These are phyloP conservation scores for Lagopus leucura DNA, from an alignment of 2,113 vertebrate genomes.

Conservation along the genomic window DNA sequence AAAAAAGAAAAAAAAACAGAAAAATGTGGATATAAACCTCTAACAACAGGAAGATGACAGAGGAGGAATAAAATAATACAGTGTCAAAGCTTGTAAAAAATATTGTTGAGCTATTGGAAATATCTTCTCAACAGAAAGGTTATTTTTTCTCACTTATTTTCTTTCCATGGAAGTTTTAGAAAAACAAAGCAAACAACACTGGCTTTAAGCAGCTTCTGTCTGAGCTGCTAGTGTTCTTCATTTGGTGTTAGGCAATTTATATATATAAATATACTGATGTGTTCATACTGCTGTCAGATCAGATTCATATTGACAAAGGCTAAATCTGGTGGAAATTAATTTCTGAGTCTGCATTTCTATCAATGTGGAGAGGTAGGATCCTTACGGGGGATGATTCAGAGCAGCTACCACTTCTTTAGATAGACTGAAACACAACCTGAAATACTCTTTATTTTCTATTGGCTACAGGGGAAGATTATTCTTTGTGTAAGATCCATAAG, in stretches of 20 bases:
- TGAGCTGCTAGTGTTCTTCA: neutral
- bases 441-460: neutral
- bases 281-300: neutral
- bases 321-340: accelerated
- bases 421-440: neutral
- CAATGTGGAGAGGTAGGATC: neutral
- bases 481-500: neutral
- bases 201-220: neutral
- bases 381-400: neutral
- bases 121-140: neutral
- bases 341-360: neutral
- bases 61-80: neutral
- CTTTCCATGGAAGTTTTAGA: accelerated
- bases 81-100: neutral
- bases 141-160: neutral
- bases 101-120: neutral
- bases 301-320: neutral
- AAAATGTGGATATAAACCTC: neutral
- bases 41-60: neutral
- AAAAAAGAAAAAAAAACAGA: accelerated
- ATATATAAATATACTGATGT: neutral
- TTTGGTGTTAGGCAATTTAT: neutral
- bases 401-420: neutral
- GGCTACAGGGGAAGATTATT: neutral
- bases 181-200: neutral